phyloP scores from a whole-genome alignment of 2,888 invertebrate species.

The Cecidostiba fungosa region DNA sequence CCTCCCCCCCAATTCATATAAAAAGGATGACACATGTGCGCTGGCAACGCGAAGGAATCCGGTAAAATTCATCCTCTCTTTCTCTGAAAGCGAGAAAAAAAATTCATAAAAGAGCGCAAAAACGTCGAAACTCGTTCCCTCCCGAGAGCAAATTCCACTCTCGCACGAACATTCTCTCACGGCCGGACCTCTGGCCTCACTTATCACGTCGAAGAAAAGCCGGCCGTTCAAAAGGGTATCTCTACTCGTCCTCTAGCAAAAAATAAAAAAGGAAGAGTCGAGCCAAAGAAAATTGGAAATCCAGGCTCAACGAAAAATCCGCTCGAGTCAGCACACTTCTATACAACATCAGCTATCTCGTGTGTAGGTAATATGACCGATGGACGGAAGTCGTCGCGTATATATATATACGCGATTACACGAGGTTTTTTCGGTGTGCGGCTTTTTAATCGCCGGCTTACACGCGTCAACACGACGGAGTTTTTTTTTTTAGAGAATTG shows the following conservation, averaged over 20 bases:
- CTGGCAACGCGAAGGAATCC: not conserved
- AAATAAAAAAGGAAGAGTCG: not conserved
- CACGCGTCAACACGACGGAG: not conserved
- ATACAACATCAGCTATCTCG: not conserved
- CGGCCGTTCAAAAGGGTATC: not conserved
- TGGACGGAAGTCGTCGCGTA: not conserved
- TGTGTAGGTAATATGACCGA: not conserved
- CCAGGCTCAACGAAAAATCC: not conserved
- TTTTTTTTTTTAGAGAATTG: not conserved
- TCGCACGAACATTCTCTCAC: not conserved
- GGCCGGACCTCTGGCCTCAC: not conserved
- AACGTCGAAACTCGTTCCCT: not conserved
- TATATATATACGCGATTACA: not conserved
- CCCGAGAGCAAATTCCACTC: not conserved
- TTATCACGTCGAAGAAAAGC: not conserved
- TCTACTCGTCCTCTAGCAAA: not conserved
- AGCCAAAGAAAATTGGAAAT: not conserved
- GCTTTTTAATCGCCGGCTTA: not conserved
- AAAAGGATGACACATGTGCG: not conserved
- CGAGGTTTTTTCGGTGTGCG: not conserved
- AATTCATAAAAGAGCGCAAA: constrained; percentile 11
- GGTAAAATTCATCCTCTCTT: not conserved
- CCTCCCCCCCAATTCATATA: not conserved
- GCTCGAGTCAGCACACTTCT: not conserved
- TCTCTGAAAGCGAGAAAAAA: not conserved